Base-by-base conservation (phyloP, 2,113 vertebrate species). In the Aleadryas rufinucha region DNA sequence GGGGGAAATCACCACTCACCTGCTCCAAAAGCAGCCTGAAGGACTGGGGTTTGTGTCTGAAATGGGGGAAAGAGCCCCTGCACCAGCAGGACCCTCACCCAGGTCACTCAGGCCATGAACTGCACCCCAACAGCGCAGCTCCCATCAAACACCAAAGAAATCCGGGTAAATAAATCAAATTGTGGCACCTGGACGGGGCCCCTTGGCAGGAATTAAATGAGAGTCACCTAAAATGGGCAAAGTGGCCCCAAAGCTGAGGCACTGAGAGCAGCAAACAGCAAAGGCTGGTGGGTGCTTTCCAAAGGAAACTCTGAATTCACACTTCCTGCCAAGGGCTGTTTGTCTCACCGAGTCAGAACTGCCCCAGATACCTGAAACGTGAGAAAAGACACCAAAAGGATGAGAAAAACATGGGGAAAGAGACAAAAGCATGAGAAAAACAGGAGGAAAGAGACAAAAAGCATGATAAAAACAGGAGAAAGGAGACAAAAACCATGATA, bases 171-270 rank as follows among this genome's bases (percentile, higher is more conserved):
- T 5, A 27, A 85, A 35, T 31, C 37, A 27, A 20, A 37, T 30
- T 10, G 1, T 53, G 35, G 47, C 49, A 30, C 47, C 47, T 17
- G 4, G 30, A 16, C 18, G 4, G 24, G 39, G 6, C 37, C 27
- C 39, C n/a, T 9, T 15, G 45, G 45, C 16, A 22, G 47, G 35
- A 17, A 44, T 39, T 3, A 52, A 56, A 11, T 35, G 10, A 16
- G 71, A 57, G 44, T 18, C 54, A 17, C 19, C 50, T 18, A 6
- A 44, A 31, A 5, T 0, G 11, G 0, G 26, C 19, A 30, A 1
- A 1, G 3, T 0, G 7, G 16, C 30, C 41, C 64, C 26, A 5
- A 44, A 52, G 22, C 0, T 3, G 37, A 52, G 52, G 37, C 37
- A 11, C 1, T 26, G 42, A 71, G 39, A 33, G 37, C 59, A 53